Base-by-base conservation (phyloP, 2,113 vertebrate species). In the Brienomyrus longianalis region DNA sequence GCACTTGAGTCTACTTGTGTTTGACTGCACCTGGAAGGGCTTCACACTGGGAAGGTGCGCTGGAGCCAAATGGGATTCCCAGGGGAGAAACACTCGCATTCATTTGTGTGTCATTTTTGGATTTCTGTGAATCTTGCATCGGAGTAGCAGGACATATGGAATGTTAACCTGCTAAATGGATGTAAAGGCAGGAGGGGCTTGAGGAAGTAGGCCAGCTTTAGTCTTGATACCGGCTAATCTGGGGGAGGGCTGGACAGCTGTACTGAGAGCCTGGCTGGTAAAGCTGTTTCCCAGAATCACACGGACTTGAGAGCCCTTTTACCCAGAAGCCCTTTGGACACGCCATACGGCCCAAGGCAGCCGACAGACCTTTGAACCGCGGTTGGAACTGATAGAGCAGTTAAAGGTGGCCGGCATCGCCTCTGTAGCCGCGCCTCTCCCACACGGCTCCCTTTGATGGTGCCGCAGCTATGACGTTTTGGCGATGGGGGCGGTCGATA, bases 301-400 rank as follows among this genome's bases (percentile, higher is more conserved):
- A 48, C 10, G 23, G 23, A 51, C 8, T 15, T 9, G 54, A 43
- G 21, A 66, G 54, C 77, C 80, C 52, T 51, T 85, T 85, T 85
- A 7, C 51, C 80, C 77, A 59, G 47, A 43, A 35, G 85, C 84
- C 89, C 31, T 59, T 88, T 88, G 87, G 83, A 27, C 50, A 52
- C 7, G 80, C 85, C 39, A 70, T 35, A 47, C 21, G n/a, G 83
- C 90, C 90, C 66, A 70, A 50, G 87, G 88, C 85, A 62, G 74
- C 83, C 27, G 35, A 84, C 91, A 91, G 92, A 93, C 92, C 89
- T 90, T 94, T 94, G 93, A 92, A 93, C 94, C 31, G 70, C 35
- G 83, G 54, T 50, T 87, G 90, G 89, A 45, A 84, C 93, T 93
- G 93, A 94, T 94, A 93, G 94, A 91, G 80, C 39, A 86, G 89